Evolutionary conservation across 1,140 invertebrate genomes (phyloP), one percentile per base, ranked within the genome.

Genomic region (Oreohelix idahoensis): DNA sequence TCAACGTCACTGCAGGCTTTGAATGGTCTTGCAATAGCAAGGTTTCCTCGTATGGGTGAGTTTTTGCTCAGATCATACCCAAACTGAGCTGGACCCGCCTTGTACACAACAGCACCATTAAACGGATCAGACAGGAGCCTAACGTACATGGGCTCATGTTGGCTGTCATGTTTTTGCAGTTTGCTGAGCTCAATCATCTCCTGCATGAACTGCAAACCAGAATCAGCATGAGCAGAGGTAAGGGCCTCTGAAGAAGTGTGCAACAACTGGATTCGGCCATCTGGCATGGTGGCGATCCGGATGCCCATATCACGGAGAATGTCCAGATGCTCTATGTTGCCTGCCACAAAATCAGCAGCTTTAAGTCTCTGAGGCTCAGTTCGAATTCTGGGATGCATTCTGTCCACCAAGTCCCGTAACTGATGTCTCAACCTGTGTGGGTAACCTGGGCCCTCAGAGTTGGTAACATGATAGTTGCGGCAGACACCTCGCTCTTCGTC

Each of bases 181-280:
- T 96, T 96, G 49, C 96, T 97, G 69, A 98, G 92, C 92, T 98
- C 96, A 15, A 97, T 95, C 97, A 99, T 98, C 93, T 99, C 98
- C 89, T 98, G 96, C 97, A 99, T 99, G 89, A 99, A 99, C 42
- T 96, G 93, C 36, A 98, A 91, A 0, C 98, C 98, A 93, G 98
- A 96, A 89, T 98, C 96, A 1, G 97, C 98, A 90, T 98, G 96
- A 86, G 96, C 95, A 23, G 95, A 93, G 71, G 95, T 95, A 89
- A 95, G 95, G 20, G 97, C 93, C 85, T 93, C 92, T 23, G 93
- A 89, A 11, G 93, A 89, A 38, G 93, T 93, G 90, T 99, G 97
- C 26, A 98, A 94, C 35, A 99, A 93, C 92, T 98, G 97, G 63
- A 99, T 95, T 74, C 97, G 93, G 63, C 98, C 98, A 93, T 99